A percentile compares a stretch with the other conserved stretches of the same genome.
Conservation (phyloP, 2,797 vertebrate species). For the Cynodonichthys magdalenae region DNA sequence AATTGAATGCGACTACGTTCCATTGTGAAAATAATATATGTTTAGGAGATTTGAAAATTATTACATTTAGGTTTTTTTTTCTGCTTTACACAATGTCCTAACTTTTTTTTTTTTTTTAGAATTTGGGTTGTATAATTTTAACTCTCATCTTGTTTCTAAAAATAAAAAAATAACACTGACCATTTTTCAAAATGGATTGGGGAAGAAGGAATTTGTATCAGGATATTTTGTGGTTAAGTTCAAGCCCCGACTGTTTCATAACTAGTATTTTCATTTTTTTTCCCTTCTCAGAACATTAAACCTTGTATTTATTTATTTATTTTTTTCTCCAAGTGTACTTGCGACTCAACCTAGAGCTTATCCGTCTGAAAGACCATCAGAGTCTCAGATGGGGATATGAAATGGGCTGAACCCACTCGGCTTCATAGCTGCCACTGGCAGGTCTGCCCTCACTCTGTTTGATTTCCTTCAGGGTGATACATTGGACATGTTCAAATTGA, state of each 20-base stretch:
- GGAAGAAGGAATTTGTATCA: neutral
- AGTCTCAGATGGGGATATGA: conserved; percentile 28
- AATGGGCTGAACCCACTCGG: conserved; percentile 36
- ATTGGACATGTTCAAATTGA: conserved; percentile 61
- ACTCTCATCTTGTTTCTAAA: neutral
- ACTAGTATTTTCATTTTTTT: conserved; percentile 18
- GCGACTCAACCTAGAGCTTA: conserved; percentile 31
- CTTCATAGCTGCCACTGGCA: conserved; percentile 41
- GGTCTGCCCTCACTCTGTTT: conserved; percentile 46
- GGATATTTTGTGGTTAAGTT: neutral
- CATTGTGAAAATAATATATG: too few relatives aligned
- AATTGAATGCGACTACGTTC: too few relatives aligned
- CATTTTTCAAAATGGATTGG: neutral
- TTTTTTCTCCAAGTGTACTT: conserved; percentile 3
- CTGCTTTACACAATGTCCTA: neutral
- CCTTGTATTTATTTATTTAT: neutral
- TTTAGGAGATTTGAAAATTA: neutral
- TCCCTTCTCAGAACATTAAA: conserved; percentile 10
- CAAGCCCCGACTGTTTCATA: conserved; percentile 8
- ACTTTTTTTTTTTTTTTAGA: too few relatives aligned
- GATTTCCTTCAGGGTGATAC: conserved; percentile 65
- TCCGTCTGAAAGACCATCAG: conserved; percentile 34
- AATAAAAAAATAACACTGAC: neutral
- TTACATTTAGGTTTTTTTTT: neutral
- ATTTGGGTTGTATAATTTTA: neutral